Conservation (phyloP, 1,140 invertebrate species). For the Rhagoletis pomonella region DNA sequence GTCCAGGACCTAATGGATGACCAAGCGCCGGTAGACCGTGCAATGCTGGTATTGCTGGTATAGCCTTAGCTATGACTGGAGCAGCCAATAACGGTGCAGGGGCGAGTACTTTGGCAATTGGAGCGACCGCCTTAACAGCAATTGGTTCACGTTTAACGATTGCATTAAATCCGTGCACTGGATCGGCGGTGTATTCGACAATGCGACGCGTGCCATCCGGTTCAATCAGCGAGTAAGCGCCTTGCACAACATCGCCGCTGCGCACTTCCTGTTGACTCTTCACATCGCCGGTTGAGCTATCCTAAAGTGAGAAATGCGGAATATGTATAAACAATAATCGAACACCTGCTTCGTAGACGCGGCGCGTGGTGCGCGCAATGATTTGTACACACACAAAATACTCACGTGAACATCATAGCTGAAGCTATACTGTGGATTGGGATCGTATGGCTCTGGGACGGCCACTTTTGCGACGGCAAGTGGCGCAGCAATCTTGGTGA, state of each 20-base stretch:
- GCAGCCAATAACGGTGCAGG: constrained; percentile 67
- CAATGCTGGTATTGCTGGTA: constrained; percentile 39
- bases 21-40: neutral
- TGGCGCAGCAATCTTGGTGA: constrained; percentile 71
- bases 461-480: constrained; percentile 75
- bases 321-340: neutral
- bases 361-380: too few species aligned
- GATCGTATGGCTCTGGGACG: constrained; percentile 76
- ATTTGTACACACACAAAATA: neutral
- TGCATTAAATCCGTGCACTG: constrained; percentile 76
- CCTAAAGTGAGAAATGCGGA: constrained; percentile 63
- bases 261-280: constrained; percentile 78
- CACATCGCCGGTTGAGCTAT: constrained; percentile 77
- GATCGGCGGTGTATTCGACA: constrained; percentile 77
- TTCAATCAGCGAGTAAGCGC: constrained; percentile 77
- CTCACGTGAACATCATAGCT: constrained; percentile 77
- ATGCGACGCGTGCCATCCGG: constrained; percentile 77
- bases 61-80: constrained; percentile 63
- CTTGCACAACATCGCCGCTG: constrained; percentile 78
- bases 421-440: constrained; percentile 77
- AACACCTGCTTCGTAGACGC: too few species aligned
- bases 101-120: constrained; percentile 70
- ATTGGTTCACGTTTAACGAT: constrained; percentile 75
- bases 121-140: constrained; percentile 72
- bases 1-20: constrained; percentile 35